phyloP scores from a whole-genome alignment of 2,888 invertebrate species.

The Netelia melanura region DNA sequence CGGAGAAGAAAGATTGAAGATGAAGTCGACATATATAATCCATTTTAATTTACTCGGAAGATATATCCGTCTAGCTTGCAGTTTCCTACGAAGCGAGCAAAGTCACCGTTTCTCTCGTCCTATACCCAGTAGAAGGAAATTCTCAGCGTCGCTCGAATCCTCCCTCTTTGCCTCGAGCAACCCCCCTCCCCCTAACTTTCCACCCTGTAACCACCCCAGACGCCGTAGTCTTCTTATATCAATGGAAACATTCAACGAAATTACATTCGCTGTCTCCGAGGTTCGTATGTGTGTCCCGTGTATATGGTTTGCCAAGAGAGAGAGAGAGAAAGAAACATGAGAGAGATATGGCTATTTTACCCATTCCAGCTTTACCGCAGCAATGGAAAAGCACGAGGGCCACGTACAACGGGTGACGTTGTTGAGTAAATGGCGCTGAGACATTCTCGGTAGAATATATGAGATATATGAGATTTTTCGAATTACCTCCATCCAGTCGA shows the following conservation, averaged over 20 bases:
- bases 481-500: slow-evolving; percentile 1
- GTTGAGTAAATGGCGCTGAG: background rate
- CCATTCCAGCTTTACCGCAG: slow-evolving; percentile 15
- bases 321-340: slow-evolving; percentile 8
- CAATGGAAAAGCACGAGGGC: slow-evolving; percentile 42
- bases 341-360: slow-evolving; percentile 19
- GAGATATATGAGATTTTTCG: background rate
- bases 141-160: slow-evolving; percentile 54
- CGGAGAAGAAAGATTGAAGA: slow-evolving; percentile 79
- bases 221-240: slow-evolving; percentile 79
- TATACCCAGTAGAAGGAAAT: slow-evolving; percentile 51
- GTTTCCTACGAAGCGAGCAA: slow-evolving; percentile 69
- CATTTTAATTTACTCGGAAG: slow-evolving; percentile 82
- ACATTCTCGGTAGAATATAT: background rate
- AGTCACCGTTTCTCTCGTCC: slow-evolving; percentile 47
- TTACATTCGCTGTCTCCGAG: slow-evolving; percentile 77
- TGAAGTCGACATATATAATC: slow-evolving; percentile 82
- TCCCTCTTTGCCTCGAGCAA: slow-evolving; percentile 53
- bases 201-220: slow-evolving; percentile 66
- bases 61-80: slow-evolving; percentile 82
- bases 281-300: slow-evolving; percentile 19
- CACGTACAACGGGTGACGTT: slow-evolving; percentile 7
- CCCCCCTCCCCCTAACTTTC: slow-evolving; percentile 50
- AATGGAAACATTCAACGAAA: slow-evolving; percentile 81
- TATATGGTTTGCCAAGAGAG: slow-evolving; percentile 31